phyloP scores from a whole-genome alignment of 2,797 vertebrate species.

The Chromobotia macracanthus region DNA sequence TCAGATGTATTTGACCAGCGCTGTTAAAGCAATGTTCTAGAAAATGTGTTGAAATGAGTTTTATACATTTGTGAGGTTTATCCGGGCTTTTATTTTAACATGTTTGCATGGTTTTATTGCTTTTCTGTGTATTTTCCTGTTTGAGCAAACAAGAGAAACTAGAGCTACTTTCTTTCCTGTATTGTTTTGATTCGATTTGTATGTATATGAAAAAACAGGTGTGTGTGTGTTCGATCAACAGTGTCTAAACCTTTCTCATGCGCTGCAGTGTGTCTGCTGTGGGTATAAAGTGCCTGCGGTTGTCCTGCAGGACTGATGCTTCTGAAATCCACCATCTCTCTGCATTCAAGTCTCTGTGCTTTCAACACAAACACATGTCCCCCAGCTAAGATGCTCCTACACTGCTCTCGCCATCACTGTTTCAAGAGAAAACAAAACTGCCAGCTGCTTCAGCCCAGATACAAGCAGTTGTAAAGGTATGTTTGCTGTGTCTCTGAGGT shows the following conservation, averaged over 20 bases:
- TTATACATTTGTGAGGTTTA: slow-evolving; percentile 53
- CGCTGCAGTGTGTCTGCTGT: slow-evolving; percentile 49
- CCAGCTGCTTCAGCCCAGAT: slow-evolving; percentile 70
- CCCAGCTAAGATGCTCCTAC: slow-evolving; percentile 77
- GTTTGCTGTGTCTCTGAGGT: slow-evolving; percentile 64
- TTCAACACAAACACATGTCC: slow-evolving; percentile 82
- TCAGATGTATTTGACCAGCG: slow-evolving; percentile 76
- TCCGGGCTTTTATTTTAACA: slow-evolving; percentile 53
- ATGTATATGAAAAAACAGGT: slow-evolving; percentile 65
- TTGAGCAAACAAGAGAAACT: neutral
- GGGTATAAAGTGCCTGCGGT: slow-evolving; percentile 79
- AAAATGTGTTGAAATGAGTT: slow-evolving; percentile 29
- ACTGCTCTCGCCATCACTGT: slow-evolving; percentile 77
- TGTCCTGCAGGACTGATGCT: slow-evolving; percentile 81
- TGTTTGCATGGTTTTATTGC: slow-evolving; percentile 58
- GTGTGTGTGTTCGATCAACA: slow-evolving; percentile 69
- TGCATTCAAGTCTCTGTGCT: slow-evolving; percentile 67
- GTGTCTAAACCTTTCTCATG: slow-evolving; percentile 63
- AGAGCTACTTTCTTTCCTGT: neutral
- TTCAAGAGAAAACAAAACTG: slow-evolving; percentile 84
- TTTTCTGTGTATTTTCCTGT: neutral
- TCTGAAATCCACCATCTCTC: slow-evolving; percentile 79
- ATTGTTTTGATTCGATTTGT: slow-evolving; percentile 52
- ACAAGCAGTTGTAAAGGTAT: slow-evolving; percentile 73
- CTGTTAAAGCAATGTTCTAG: slow-evolving; percentile 73